phyloP scores from a whole-genome alignment of 1,140 invertebrate species.

The Marisa cornuarietis region DNA sequence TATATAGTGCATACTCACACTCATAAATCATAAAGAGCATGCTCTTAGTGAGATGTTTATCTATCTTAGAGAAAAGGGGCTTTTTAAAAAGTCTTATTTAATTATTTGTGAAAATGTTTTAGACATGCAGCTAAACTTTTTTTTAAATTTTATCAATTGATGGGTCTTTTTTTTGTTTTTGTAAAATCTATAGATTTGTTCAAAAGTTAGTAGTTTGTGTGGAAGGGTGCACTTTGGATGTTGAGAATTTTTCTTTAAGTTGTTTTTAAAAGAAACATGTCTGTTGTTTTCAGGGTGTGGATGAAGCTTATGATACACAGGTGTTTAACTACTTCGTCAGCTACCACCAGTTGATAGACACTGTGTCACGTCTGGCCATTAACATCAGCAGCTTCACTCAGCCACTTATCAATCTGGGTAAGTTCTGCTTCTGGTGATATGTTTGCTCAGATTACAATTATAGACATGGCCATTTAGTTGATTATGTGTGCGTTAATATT shows the following conservation, averaged over 20 bases:
- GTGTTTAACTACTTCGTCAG: constrained; percentile 82
- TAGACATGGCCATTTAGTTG: background rate
- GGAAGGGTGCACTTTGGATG: background rate
- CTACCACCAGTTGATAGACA: constrained; percentile 86
- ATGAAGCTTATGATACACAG: constrained; percentile 82
- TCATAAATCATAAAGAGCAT: too few species aligned
- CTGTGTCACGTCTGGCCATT: constrained; percentile 87
- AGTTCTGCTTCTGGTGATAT: constrained; percentile 28
- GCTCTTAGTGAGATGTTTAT: background rate
- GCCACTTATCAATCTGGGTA: constrained; percentile 79
- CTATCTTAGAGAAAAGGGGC: too few species aligned
- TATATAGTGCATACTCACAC: too few species aligned
- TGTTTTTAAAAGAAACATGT: background rate
- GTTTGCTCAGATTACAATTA: background rate
- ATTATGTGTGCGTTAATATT: background rate
- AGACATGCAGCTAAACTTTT: too few species aligned
- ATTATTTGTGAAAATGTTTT: too few species aligned
- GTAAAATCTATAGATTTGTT: background rate
- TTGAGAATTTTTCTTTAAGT: too few species aligned
- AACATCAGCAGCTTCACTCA: constrained; percentile 82
- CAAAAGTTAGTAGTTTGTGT: background rate
- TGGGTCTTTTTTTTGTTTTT: too few species aligned
- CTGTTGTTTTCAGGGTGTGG: constrained; percentile 71
- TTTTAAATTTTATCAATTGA: too few species aligned
- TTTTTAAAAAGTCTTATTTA: too few species aligned